Base-by-base conservation (phyloP, 1,140 invertebrate species). In the Drosophila lini region DNA sequence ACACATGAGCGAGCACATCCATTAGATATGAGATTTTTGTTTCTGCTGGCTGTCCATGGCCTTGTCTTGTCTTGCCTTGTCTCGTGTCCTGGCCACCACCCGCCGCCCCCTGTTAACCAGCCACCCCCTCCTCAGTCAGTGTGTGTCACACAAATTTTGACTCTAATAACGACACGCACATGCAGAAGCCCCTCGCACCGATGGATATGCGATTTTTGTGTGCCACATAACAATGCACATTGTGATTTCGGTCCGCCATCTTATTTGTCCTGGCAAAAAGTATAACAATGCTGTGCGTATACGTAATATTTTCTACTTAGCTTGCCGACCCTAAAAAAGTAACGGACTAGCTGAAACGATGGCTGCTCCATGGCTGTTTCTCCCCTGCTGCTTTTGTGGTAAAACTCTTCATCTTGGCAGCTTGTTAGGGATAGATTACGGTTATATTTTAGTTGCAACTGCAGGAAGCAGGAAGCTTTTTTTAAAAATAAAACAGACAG, bases 21-120 rank as follows among this genome's bases (percentile, higher is more conserved):
- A 86, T 86, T 86, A 88, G 83, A 86, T 86, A 77, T 80, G 77
- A 88, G 82, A 86, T 88, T 86, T 88, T 80, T 86, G 57, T 73
- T 71, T 64, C 68, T 74, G 41, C 61, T 79, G 59, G 62, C 42
- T 69, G 74, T 77, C 73, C 52, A 64, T 75, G 52, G 50, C 50
- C 41, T 74, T 75, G 45, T 28, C 36, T 64, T 47, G 36, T 34
- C 59, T 57, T 41, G 22, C 40, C 55, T 68, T 53, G 40, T 55
- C 15, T 56, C 36, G 38, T 38, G 50, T 41, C 44, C 45, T 47
- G 50, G 42, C 50, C 32, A 38, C 16, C 9, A 28, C 42, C 19
- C 15, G 2, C 25, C 8, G 0, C 47, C 34, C 13, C 44, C 47
- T 36, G 42, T 32, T 22, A 36, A 36, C 50, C 50, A 6, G 11